A percentile compares a stretch with the other conserved stretches of the same genome.
These are phyloP conservation scores for Euschistus heros DNA, from an alignment of 1,140 invertebrate genomes.

Conservation along the genomic window DNA sequence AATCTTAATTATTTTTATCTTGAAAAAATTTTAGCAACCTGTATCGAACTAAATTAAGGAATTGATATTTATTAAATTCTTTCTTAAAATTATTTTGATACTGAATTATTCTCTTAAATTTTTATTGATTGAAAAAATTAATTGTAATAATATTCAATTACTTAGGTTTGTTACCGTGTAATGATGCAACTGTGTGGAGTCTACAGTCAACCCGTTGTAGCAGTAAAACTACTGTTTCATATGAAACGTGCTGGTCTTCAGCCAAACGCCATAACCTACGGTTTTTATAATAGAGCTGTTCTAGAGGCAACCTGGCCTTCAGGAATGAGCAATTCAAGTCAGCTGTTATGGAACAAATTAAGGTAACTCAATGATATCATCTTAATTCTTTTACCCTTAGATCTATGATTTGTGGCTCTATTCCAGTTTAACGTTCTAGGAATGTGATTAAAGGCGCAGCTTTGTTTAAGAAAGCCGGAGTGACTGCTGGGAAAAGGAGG, in stretches of 20 bases:
- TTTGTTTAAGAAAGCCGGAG: conserved; percentile 65
- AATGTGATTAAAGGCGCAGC: conserved; percentile 85
- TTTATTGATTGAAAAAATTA: neutral
- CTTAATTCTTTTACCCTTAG: neutral
- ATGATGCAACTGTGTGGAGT: conserved; percentile 98
- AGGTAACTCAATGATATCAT: conserved; percentile 34
- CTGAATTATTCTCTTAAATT: too few species aligned
- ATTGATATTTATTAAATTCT: too few species aligned
- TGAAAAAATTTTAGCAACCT: too few species aligned
- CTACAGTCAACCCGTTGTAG: conserved; percentile 84
- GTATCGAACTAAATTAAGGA: too few species aligned
- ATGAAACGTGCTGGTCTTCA: conserved; percentile 92
- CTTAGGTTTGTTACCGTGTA: conserved; percentile 86
- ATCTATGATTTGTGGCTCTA: neutral
- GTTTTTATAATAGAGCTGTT: conserved; percentile 73
- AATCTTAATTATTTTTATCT: too few species aligned
- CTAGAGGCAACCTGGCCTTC: conserved; percentile 91
- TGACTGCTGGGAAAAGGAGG: conserved; percentile 26
- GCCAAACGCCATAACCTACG: conserved; percentile 96
- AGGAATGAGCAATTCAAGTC: conserved; percentile 66
- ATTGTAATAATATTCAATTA: conserved; percentile 20
- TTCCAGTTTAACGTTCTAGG: conserved; percentile 34
- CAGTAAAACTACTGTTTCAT: conserved; percentile 85
- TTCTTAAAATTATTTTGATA: too few species aligned
- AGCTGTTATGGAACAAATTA: conserved; percentile 86